Conservation (phyloP, 2,888 invertebrate species). For the Pyrgus malvae region DNA sequence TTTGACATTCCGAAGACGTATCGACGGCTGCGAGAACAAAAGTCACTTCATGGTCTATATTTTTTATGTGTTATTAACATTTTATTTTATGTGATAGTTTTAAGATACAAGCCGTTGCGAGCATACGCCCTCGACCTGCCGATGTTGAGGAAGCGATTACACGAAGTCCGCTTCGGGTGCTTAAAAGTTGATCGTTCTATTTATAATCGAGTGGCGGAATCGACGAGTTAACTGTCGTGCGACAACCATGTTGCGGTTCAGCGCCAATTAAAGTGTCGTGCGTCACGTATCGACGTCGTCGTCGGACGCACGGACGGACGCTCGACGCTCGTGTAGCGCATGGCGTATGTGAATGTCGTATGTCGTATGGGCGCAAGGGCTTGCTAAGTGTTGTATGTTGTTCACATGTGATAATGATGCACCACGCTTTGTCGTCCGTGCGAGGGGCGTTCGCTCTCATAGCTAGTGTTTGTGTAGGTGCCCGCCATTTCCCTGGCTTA, state of each 20-base stretch:
- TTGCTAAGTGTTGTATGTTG: conserved; percentile 75
- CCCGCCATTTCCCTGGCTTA: conserved; percentile 99
- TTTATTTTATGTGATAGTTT: conserved; percentile 63
- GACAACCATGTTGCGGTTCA: conserved; percentile 9
- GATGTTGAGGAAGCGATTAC: background rate
- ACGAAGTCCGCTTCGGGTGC: background rate
- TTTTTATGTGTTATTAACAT: conserved; percentile 64
- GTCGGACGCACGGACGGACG: conserved; percentile 34
- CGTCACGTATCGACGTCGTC: conserved; percentile 35
- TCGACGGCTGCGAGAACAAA: conserved; percentile 36
- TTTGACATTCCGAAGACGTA: conserved; percentile 19
- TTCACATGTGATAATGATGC: conserved; percentile 65
- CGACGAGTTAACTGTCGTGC: background rate
- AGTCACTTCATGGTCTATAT: conserved; percentile 70
- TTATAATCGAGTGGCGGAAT: background rate
- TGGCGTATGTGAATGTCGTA: background rate
- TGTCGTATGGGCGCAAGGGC: conserved; percentile 42
- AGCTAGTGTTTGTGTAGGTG: conserved; percentile 87
- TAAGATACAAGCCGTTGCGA: conserved; percentile 63
- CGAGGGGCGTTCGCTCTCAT: conserved; percentile 62
- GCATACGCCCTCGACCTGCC: conserved; percentile 46
- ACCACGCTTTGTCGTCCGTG: conserved; percentile 58
- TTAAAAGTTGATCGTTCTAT: background rate
- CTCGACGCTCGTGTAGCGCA: conserved; percentile 38
- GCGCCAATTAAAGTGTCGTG: background rate